A percentile compares a stretch with the other conserved stretches of the same genome.
These are phyloP conservation scores for Turnix velox DNA, from an alignment of 2,113 vertebrate species.

Conservation along the genomic window DNA sequence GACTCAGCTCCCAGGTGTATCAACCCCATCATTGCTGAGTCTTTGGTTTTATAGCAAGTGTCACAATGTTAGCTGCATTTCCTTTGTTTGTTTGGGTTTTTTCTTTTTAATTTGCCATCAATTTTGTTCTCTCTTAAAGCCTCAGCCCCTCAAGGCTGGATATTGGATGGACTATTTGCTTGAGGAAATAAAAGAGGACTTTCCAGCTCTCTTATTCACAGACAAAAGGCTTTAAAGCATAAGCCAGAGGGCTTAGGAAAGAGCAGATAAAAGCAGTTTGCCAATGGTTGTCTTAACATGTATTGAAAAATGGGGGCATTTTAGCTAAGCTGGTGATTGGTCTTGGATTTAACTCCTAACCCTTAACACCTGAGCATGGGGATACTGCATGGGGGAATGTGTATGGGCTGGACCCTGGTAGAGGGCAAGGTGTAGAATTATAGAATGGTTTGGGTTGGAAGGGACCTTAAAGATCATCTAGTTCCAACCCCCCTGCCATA, in stretches of 20 bases:
- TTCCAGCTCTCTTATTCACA: constrained; percentile 9
- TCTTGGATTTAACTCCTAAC: constrained; percentile 2
- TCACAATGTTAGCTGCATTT: not conserved
- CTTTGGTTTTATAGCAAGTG: not conserved
- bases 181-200: constrained; percentile 37
- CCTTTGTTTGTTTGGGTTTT: not conserved
- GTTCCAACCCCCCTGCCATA: too few relatives aligned
- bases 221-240: constrained; percentile 34
- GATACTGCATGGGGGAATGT: not conserved
- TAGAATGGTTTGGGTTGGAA: too few relatives aligned
- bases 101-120: fast-evolving
- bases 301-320: not conserved
- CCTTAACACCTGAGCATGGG: not conserved
- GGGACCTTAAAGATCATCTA: too few relatives aligned
- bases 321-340: not conserved
- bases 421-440: too few relatives aligned
- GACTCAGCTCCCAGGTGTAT: not conserved
- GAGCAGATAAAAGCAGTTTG: constrained; percentile 32
- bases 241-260: constrained; percentile 8
- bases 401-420: not conserved
- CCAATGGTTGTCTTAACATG: constrained; percentile 9
- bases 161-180: constrained; percentile 27
- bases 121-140: not conserved
- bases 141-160: not conserved
- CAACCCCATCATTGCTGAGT: not conserved